Evolutionary conservation across 1,140 invertebrate genomes (phyloP), one percentile per base, ranked within the genome.

Genomic region (Nasonia giraulti): DNA sequence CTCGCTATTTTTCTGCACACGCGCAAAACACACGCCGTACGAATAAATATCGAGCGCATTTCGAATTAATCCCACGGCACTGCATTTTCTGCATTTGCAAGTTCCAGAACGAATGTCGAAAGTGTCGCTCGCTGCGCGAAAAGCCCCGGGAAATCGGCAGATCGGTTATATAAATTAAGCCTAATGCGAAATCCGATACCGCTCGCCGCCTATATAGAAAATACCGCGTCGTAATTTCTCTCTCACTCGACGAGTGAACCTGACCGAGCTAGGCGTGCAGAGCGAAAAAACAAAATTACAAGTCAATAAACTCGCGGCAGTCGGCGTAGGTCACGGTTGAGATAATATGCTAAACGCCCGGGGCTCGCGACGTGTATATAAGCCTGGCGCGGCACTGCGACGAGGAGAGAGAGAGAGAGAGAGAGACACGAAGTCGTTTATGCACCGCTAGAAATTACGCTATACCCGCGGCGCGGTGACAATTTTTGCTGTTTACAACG

Each of bases 261-360:
- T 85, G 78, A 80, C 83, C 69, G 77, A 84, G 77, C 40, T 23
- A 47, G 10, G 40, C 1, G 8, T 73, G 1, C 40, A 47, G 17
- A 5, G 27, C 0, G 31, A 2, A 37, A 10, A 79, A 4, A 79
- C 66, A 50, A 84, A 84, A 84, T 40, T 73, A 62, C 66, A 23
- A 80, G 47, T 85, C 55, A 76, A 85, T 68, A 85, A 80, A 85
- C 69, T 62, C 12, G 23, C 23, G n/a, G 20, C 37, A 73, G 20
- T 71, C 12, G 14, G 40, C 69, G 11, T 80, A 80, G 78, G 77
- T 85, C 78, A 80, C 76, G 83, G 78, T 75, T 85, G 71, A 62
- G 76, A 62, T 69, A 55, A 69, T 71, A 83, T 55, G 73, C 20
- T 71, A 83, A 83, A 17, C 68, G 68, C 23, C 68, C 6, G 55